Percentiles rank a stretch among this genome's conserved stretches.
Evolutionary conservation across 2,113 vertebrate genomes (phyloP).

Genomic region (Actenoides hombroni): DNA sequence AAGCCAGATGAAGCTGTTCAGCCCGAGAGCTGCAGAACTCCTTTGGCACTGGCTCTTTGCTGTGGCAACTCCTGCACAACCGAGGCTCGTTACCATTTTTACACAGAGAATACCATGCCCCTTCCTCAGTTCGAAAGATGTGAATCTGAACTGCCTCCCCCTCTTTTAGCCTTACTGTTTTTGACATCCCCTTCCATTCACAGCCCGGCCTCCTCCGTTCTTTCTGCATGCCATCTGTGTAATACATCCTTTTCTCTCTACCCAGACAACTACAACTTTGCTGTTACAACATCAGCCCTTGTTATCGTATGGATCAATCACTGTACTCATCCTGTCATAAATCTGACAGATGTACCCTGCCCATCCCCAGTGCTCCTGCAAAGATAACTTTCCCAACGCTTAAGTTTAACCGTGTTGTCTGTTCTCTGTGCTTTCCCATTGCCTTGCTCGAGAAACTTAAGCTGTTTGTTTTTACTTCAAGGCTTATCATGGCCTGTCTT

Average conservation of each 20-base stretch:
- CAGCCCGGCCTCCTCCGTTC: not conserved
- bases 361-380: constrained; percentile 15
- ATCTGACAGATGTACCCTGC: constrained; percentile 10
- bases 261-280: not conserved
- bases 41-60: not conserved
- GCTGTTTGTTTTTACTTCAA: constrained; percentile 11
- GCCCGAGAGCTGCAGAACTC: not conserved
- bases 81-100: not conserved
- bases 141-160: not conserved
- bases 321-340: constrained; percentile 25
- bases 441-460: not conserved
- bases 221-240: not conserved
- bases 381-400: constrained; percentile 29
- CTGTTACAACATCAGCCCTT: constrained; percentile 14
- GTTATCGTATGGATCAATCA: constrained; percentile 37
- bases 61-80: not conserved
- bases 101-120: not conserved
- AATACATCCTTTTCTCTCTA: not conserved
- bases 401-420: not conserved
- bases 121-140: not conserved
- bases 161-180: not conserved
- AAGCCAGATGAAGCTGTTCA: not conserved
- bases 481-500: not conserved
- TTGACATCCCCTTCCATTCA: not conserved
- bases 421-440: constrained; percentile 17